Evolutionary conservation across 2,888 invertebrate genomes (phyloP).

Genomic region (Chymomyza fuscimana): DNA sequence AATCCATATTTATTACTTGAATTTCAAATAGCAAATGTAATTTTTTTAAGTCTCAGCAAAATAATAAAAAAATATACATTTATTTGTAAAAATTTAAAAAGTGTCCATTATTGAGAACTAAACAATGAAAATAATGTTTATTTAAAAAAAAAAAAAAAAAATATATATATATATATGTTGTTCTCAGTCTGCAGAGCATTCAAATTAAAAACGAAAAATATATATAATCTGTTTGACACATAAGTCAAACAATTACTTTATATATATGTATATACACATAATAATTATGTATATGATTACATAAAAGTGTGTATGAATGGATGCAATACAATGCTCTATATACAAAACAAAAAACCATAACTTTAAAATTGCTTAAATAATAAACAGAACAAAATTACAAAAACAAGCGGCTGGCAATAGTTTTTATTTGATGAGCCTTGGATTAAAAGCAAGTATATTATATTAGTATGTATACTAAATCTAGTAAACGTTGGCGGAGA

Average conservation of each 20-base stretch:
- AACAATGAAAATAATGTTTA: constrained; percentile 56
- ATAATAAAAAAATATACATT: constrained; percentile 29
- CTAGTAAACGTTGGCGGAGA: no score
- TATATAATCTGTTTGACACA: constrained; percentile 28
- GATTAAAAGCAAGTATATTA: no score
- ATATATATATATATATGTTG: constrained; percentile 7
- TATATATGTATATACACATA: constrained; percentile 1
- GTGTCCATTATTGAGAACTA: constrained; percentile 46
- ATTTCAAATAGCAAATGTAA: constrained; percentile 17
- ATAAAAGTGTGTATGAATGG: background rate
- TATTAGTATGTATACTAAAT: no score
- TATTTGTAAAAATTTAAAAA: constrained; percentile 60
- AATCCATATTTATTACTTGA: constrained; percentile 29
- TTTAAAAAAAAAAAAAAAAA: constrained; percentile 37
- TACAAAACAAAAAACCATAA: constrained; percentile 38
- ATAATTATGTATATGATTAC: background rate
- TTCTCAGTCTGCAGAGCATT: background rate
- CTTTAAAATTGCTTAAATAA: constrained; percentile 72
- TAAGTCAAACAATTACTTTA: background rate
- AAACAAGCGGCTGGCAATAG: constrained; percentile 16
- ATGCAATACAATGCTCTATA: constrained; percentile 62
- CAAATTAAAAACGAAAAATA: constrained; percentile 26
- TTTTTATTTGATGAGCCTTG: background rate
- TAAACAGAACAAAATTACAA: constrained; percentile 41
- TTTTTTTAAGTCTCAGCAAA: constrained; percentile 32